A percentile compares a stretch with the other conserved stretches of the same genome.
phyloP scores from a whole-genome alignment of 2,113 vertebrate genomes.

The Heteronetta atricapilla region DNA sequence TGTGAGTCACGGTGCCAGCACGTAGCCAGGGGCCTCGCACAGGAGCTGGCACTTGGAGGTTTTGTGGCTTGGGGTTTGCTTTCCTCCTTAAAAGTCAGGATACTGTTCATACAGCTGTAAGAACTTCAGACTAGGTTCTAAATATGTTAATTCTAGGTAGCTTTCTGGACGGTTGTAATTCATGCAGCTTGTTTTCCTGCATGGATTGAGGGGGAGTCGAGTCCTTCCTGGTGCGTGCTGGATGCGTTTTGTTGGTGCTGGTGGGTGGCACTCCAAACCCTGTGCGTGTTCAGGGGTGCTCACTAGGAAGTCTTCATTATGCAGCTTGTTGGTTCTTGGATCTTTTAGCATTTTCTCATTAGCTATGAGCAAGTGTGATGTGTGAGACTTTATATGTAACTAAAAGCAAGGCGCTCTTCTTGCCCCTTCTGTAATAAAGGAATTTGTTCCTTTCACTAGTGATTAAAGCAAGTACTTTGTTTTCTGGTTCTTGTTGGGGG shows the following conservation, averaged over 20 bases:
- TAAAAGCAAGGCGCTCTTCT: not conserved
- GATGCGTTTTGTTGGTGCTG: not conserved
- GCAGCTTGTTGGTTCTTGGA: not conserved
- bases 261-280: accelerated
- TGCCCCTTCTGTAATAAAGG: not conserved
- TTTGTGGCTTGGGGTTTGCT: not conserved
- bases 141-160: not conserved
- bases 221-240: accelerated
- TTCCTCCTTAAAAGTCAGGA: not conserved
- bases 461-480: not conserved
- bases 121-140: not conserved
- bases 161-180: not conserved
- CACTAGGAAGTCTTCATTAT: not conserved
- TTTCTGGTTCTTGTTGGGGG: not conserved
- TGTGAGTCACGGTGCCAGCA: accelerated
- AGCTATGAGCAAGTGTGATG: not conserved
- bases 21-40: accelerated
- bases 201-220: not conserved
- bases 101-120: not conserved
- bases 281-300: accelerated
- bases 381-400: not conserved
- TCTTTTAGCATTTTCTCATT: not conserved
- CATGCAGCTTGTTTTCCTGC: not conserved
- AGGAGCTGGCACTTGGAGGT: not conserved
- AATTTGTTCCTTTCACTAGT: not conserved